Evolutionary conservation across 2,888 invertebrate species (phyloP).

Genomic region (Sarcophaga subvicina): DNA sequence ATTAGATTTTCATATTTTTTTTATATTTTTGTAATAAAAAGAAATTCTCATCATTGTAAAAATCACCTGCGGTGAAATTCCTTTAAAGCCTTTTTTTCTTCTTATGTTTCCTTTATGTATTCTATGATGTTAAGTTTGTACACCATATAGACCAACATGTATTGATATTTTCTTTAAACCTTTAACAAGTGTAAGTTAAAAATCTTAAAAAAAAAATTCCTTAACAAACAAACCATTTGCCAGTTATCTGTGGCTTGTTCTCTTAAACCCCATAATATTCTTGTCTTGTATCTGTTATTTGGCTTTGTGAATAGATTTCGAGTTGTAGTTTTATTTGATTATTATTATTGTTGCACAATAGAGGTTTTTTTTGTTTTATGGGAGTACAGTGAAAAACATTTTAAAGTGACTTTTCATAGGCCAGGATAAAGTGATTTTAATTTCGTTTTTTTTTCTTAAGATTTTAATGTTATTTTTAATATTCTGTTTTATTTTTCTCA

Average conservation of each 20-base stretch:
- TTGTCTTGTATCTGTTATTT: slow-evolving; percentile 59
- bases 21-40: slow-evolving; percentile 35
- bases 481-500: no score
- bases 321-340: slow-evolving; percentile 24
- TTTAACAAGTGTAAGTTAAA: slow-evolving; percentile 66
- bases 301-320: slow-evolving; percentile 11
- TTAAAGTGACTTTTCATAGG: not conserved
- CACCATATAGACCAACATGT: slow-evolving; percentile 19
- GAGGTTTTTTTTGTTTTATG: not conserved
- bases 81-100: slow-evolving; percentile 50
- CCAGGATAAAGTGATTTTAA: slow-evolving; percentile 27
- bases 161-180: slow-evolving; percentile 61
- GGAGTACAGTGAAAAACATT: not conserved
- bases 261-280: slow-evolving; percentile 61
- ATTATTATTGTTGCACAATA: slow-evolving; percentile 17
- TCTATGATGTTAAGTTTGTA: slow-evolving; percentile 32
- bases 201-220: slow-evolving; percentile 27
- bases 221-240: slow-evolving; percentile 1
- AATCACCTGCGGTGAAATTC: slow-evolving; percentile 69
- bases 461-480: no score
- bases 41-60: slow-evolving; percentile 24
- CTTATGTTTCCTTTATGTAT: slow-evolving; percentile 17
- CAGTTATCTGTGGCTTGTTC: slow-evolving; percentile 9
- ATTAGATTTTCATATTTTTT: slow-evolving; percentile 50
- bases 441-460: slow-evolving; percentile 26